A percentile compares a stretch with the other conserved stretches of the same genome.
These are phyloP conservation scores for Phocoena phocoena DNA, from an alignment of 2,113 vertebrate species.

Conservation along the genomic window DNA sequence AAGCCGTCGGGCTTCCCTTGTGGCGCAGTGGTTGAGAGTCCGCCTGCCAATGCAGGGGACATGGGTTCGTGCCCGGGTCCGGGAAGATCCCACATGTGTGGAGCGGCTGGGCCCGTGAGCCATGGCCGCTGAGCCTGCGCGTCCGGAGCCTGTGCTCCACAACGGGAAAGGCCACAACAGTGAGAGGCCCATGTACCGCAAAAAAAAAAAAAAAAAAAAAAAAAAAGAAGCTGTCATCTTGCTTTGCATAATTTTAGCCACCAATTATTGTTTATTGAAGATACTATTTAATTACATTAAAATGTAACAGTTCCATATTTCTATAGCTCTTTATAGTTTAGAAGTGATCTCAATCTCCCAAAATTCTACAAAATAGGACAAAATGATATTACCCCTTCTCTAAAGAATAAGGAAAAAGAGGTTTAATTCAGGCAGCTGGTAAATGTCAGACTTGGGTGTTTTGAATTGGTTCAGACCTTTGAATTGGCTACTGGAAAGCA, in stretches of 20 bases:
- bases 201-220: neutral
- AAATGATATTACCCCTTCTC: neutral
- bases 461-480: neutral
- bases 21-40: too few relatives aligned
- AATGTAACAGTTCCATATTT: neutral
- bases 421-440: neutral
- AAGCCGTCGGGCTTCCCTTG: neutral
- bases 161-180: too few relatives aligned
- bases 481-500: neutral
- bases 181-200: too few relatives aligned
- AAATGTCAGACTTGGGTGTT: neutral
- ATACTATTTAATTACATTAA: neutral
- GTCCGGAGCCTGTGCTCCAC: too few relatives aligned
- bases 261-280: neutral
- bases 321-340: conserved; percentile 16
- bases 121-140: too few relatives aligned
- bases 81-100: too few relatives aligned
- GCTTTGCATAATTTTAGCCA: conserved; percentile 32
- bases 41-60: too few relatives aligned
- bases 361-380: neutral
- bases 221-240: neutral
- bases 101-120: too few relatives aligned
- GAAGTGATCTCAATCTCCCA: neutral
- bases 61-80: too few relatives aligned
- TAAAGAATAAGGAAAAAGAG: neutral